These are phyloP conservation scores for Lindbergichthys nudifrons DNA, from an alignment of 2,797 vertebrate genomes.

Conservation along the genomic window DNA sequence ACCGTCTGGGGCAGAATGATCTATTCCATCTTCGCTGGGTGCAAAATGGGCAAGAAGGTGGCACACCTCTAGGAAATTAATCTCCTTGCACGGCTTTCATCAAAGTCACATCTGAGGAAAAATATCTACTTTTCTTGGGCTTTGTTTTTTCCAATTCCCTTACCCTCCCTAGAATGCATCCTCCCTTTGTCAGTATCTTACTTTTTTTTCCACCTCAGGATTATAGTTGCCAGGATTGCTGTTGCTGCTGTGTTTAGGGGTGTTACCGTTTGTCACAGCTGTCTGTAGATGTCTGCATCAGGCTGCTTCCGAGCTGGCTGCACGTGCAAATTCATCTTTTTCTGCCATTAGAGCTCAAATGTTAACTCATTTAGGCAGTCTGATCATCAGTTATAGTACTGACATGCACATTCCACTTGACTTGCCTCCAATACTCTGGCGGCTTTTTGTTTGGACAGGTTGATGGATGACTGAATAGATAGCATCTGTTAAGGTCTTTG, in stretches of 20 bases:
- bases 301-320: constrained; percentile 58
- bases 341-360: constrained; percentile 71
- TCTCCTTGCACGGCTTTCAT: constrained; percentile 68
- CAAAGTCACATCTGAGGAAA: constrained; percentile 60
- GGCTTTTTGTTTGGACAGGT: constrained; percentile 72
- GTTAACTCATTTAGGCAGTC: constrained; percentile 69
- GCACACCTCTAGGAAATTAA: constrained; percentile 73
- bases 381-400: constrained; percentile 75
- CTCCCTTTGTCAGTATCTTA: constrained; percentile 47
- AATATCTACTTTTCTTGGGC: constrained; percentile 46
- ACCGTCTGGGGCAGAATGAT: constrained; percentile 59
- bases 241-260: constrained; percentile 41
- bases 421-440: constrained; percentile 58
- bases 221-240: constrained; percentile 43
- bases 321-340: constrained; percentile 65
- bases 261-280: constrained; percentile 62
- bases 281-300: constrained; percentile 59
- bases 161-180: not conserved
- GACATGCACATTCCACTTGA: constrained; percentile 68
- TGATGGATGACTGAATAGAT: constrained; percentile 71
- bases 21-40: constrained; percentile 70
- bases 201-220: constrained; percentile 19
- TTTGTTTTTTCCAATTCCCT: not conserved
- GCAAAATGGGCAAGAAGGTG: constrained; percentile 67
- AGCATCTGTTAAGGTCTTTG: constrained; percentile 71